Base-by-base conservation (phyloP, 2,113 vertebrate species). In the Apus apus region DNA sequence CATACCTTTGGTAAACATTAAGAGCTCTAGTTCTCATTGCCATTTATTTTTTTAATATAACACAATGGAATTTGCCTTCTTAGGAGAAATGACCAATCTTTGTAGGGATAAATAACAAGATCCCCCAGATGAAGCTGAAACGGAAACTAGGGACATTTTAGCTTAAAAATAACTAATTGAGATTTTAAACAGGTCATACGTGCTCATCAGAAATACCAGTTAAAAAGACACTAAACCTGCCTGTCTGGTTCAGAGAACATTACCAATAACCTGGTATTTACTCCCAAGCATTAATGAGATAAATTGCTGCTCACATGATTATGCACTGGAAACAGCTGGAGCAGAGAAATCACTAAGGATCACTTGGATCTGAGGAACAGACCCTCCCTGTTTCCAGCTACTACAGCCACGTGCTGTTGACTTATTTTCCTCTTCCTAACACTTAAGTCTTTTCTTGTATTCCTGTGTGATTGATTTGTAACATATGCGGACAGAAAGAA, bases 321-420 rank as follows among this genome's bases (percentile, higher is more conserved):
- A 46, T 26, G 51, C 50, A 30, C 36, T 48, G 48, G 19, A 70
- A 34, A 45, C 8, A 30, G 14, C 34, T 4, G 2, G 29, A 46
- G 65, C 48, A 34, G 81, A 48, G 54, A 36, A 45, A 21, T 43
- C 61, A 5, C 36, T 15, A 22, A 40, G 14, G 54, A 26, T 9
- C 8, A 10, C 56, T 58, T 53, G 19, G 54, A 15, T 29, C 43
- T 12, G 23, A 48, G 65, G 30, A 58, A 12, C 13, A 16, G 61
- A 6, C n/a, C 8, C 9, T 17, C 6, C 14, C 38, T 36, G 11
- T 30, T 15, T 23, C 1, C 53, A 56, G 58, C 40, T 45, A 7
- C 18, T 20, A 25, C 18, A 50, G 46, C 19, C 7, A 9, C 2
- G 3, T 1, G 0, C 15, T 4, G 10, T 4, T 57, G 45, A 7